Base-by-base conservation (phyloP, 2,113 vertebrate species). In the Rhinogobius similis region DNA sequence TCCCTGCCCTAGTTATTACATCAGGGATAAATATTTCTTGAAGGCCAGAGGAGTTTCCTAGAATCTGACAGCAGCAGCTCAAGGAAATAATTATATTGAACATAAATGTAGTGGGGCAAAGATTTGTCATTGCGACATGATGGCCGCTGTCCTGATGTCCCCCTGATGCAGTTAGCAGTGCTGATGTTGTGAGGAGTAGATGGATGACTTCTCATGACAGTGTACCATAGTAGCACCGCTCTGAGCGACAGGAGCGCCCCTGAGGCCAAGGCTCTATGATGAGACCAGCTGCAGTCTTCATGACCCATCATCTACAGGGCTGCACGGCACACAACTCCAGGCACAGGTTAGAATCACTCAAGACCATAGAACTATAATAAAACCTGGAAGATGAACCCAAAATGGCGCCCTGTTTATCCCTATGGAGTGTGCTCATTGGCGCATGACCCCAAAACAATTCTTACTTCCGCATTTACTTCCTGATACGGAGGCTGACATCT, bases 221-320 rank as follows among this genome's bases (percentile, higher is more conserved):
- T 43, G 62, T 65, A 14, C 26, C 67, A 32, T 43, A 50, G 32
- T 27, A 26, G 29, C 6, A 27, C 38, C 23, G 61, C 41, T 12
- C 14, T 71, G 48, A 61, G 38, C 80, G 81, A 82, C 65, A 27
- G 6, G 5, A 62, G 32, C 53, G 50, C 69, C 68, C 68, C 73
- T 14, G 38, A 74, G 62, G 56, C 63, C 29, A 63, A 68, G n/a
- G 36, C 38, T 73, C 62, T 16, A 61, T n/a, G 29, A 38, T 56
- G 12, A 56, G 23, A 14, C 70, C 23, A 68, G 67, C 62, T 69
- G 11, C 48, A 20, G 63, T 32, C 76, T 61, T 53, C 21, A 24
- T 81, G 73, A 80, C 75, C 79, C 44, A n/a, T 38, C 44, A 44
- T 50, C 50, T 20, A 3, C n/a, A 14, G 46, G 6, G 16, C 0